Conservation (phyloP, 2,888 invertebrate genomes). For the Philereme vetulata region DNA sequence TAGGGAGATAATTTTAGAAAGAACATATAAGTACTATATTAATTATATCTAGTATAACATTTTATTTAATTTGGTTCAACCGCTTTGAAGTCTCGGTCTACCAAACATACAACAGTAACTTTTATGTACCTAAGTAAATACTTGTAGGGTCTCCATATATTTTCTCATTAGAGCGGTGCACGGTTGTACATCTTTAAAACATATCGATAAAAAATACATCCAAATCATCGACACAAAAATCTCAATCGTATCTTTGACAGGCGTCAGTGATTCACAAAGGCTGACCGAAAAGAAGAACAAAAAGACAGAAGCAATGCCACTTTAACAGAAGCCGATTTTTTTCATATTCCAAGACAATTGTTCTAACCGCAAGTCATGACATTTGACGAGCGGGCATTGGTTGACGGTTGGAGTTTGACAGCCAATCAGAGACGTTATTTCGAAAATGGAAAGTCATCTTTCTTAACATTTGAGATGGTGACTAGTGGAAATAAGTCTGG, state of each 20-base stretch:
- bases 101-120: neutral
- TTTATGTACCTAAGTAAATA: neutral
- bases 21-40: too few relatives aligned
- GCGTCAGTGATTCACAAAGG: constrained; percentile 34
- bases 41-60: too few relatives aligned
- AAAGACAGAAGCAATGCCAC: constrained; percentile 67
- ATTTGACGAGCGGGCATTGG: constrained; percentile 81
- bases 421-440: constrained; percentile 75
- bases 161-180: constrained; percentile 24
- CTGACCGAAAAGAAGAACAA: constrained; percentile 28
- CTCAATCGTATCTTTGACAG: constrained; percentile 32
- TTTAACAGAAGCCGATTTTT: constrained; percentile 76
- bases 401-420: constrained; percentile 74
- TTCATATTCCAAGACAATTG: constrained; percentile 61
- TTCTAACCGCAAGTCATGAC: constrained; percentile 74
- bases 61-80: too few relatives aligned
- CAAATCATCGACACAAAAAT: constrained; percentile 27
- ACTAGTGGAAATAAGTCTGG: constrained; percentile 48
- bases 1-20: too few relatives aligned
- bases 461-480: constrained; percentile 76
- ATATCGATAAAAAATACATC: constrained; percentile 25
- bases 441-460: constrained; percentile 78
- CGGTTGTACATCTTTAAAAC: constrained; percentile 26
- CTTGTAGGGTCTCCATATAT: neutral
- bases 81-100: neutral